Percentiles rank a stretch among this genome's conserved stretches.
phyloP scores from a whole-genome alignment of 2,888 invertebrate genomes.

The Epinotia ramella region DNA sequence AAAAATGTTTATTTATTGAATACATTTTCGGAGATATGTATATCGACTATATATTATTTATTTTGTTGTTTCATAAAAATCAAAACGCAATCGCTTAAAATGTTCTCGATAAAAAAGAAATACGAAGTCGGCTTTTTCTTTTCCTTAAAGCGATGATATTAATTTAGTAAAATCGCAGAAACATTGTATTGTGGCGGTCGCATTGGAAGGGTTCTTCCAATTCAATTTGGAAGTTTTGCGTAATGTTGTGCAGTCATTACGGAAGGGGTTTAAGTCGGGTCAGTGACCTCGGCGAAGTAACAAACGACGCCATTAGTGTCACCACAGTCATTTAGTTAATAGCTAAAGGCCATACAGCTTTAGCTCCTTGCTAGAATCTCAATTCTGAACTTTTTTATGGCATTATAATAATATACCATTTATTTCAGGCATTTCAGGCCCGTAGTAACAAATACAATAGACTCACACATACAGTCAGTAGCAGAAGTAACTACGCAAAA shows the following conservation, averaged over 20 bases:
- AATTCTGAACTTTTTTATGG: too few relatives aligned
- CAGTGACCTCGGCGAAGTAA: not conserved
- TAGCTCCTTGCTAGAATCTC: not conserved
- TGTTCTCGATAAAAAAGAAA: too few relatives aligned
- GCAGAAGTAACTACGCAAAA: too few relatives aligned
- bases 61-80: too few relatives aligned
- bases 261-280: not conserved
- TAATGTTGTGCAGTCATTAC: not conserved
- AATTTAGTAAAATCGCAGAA: not conserved
- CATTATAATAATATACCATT: too few relatives aligned
- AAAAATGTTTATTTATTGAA: not conserved
- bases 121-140: too few relatives aligned
- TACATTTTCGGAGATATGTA: not conserved
- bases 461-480: too few relatives aligned
- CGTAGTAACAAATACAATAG: too few relatives aligned
- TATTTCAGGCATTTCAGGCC: too few relatives aligned
- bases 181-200: not conserved
- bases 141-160: not conserved
- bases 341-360: not conserved
- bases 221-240: not conserved
- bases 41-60: too few relatives aligned
- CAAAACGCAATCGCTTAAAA: too few relatives aligned
- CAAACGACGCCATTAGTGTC: conserved; percentile 11
- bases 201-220: not conserved
- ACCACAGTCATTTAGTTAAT: not conserved